phyloP scores from a whole-genome alignment of 2,113 vertebrate species.

The Misgurnus mizolepis region DNA sequence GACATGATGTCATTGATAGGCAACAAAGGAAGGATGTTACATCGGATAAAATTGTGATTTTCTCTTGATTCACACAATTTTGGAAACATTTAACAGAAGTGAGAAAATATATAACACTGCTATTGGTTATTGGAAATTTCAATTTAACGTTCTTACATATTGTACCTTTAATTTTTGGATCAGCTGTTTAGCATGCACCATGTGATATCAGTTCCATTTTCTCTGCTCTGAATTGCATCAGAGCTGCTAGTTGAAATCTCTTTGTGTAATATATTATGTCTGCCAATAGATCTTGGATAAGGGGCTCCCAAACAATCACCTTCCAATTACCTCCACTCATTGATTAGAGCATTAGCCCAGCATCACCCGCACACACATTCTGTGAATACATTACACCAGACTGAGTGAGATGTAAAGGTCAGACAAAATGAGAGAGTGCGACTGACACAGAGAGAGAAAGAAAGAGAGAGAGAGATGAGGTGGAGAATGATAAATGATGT shows the following conservation, averaged over 20 bases:
- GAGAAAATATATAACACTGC: no score
- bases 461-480: slow-evolving; percentile 55
- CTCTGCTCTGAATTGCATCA: slow-evolving; percentile 33
- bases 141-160: not conserved
- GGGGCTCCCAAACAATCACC: slow-evolving; percentile 52
- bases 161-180: not conserved
- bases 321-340: slow-evolving; percentile 59
- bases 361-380: slow-evolving; percentile 20
- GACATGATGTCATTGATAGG: no score
- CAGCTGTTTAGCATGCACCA: slow-evolving; percentile 17
- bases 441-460: not conserved
- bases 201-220: slow-evolving; percentile 40
- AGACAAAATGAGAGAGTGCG: slow-evolving; percentile 54
- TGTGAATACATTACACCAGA: slow-evolving; percentile 53
- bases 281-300: slow-evolving; percentile 47
- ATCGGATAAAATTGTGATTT: no score
- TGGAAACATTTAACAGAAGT: no score
- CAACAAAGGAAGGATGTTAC: no score
- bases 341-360: slow-evolving; percentile 51
- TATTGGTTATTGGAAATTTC: no score
- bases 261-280: slow-evolving; percentile 44
- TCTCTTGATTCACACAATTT: no score
- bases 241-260: slow-evolving; percentile 40
- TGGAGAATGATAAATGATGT: slow-evolving; percentile 70
- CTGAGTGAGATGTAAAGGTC: slow-evolving; percentile 48